phyloP scores from a whole-genome alignment of 2,888 invertebrate genomes.

The Calephelis perditalis region DNA sequence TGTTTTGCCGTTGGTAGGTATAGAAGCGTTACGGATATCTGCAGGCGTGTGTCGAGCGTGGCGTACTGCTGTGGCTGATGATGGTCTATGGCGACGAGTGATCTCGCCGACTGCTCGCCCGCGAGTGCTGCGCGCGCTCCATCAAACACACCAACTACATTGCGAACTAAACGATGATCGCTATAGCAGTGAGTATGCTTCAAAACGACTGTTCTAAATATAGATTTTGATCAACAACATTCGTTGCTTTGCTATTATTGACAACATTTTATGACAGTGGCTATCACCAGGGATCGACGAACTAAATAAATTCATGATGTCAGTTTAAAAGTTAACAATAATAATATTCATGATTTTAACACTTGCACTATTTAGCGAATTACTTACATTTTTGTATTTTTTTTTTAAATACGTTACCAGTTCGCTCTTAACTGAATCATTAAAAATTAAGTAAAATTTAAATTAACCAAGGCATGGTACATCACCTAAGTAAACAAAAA shows the following conservation, averaged over 20 bases:
- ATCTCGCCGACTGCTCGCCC: conserved; percentile 41
- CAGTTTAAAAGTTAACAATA: too few species aligned
- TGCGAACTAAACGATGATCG: conserved; percentile 21
- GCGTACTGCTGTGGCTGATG: conserved; percentile 44
- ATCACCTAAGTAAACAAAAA: too few species aligned
- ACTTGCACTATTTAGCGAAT: too few species aligned
- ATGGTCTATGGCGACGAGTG: conserved; percentile 46
- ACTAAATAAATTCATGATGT: too few species aligned
- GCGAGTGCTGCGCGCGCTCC: conserved; percentile 27
- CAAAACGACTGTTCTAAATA: neutral
- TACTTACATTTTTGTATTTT: too few species aligned
- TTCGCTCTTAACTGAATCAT: too few species aligned
- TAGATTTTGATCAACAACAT: neutral
- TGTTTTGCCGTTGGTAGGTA: conserved; percentile 42
- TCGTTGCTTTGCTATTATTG: neutral
- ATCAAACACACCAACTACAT: conserved; percentile 18
- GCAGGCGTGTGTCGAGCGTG: conserved; percentile 47
- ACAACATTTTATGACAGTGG: neutral
- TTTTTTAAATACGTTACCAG: too few species aligned
- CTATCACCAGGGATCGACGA: too few species aligned
- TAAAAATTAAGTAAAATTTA: too few species aligned
- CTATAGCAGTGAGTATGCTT: neutral
- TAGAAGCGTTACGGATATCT: conserved; percentile 39
- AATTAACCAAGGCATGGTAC: too few species aligned
- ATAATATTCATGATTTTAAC: too few species aligned